phyloP scores from a whole-genome alignment of 1,140 invertebrate species.

The Lordiphosa clarofinis region DNA sequence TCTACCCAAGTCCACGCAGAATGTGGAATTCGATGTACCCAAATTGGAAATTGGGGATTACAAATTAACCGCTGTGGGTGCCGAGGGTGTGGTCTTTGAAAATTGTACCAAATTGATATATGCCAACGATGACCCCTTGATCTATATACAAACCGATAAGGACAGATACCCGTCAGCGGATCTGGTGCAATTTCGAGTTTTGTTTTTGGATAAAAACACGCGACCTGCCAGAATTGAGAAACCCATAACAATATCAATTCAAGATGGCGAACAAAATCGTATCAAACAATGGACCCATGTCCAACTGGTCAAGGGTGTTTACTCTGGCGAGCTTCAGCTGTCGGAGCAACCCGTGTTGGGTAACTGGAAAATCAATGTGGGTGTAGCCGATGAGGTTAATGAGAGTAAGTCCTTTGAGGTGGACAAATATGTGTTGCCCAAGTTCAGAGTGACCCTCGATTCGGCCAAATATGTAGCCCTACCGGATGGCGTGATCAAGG shows the following conservation, averaged over 20 bases:
- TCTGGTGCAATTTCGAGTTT: too few species aligned
- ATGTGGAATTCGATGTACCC: too few species aligned
- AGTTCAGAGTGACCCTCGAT: slow-evolving; percentile 92
- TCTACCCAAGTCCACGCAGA: too few species aligned
- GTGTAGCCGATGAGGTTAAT: slow-evolving; percentile 32
- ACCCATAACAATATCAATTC: slow-evolving; percentile 47
- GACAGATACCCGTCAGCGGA: too few species aligned
- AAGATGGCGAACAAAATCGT: slow-evolving; percentile 59
- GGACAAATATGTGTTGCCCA: too few species aligned
- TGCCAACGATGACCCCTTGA: slow-evolving; percentile 91
- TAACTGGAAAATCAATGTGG: slow-evolving; percentile 91
- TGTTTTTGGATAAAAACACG: slow-evolving; percentile 88
- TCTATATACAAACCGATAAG: too few species aligned
- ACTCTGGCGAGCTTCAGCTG: slow-evolving; percentile 88
- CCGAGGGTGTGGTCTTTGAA: slow-evolving; percentile 87
- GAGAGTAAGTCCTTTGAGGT: slow-evolving; percentile 63
- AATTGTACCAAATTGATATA: slow-evolving; percentile 87
- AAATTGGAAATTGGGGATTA: slow-evolving; percentile 90
- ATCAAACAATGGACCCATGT: slow-evolving; percentile 89
- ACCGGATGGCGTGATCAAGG: slow-evolving; percentile 87
- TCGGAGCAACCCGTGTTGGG: slow-evolving; percentile 93
- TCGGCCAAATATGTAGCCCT: slow-evolving; percentile 90
- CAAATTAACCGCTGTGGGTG: slow-evolving; percentile 86
- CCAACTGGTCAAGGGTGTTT: slow-evolving; percentile 87
- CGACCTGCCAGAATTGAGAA: slow-evolving; percentile 81